phyloP scores from a whole-genome alignment of 2,888 invertebrate species.

The Sarcophaga caerulescens region DNA sequence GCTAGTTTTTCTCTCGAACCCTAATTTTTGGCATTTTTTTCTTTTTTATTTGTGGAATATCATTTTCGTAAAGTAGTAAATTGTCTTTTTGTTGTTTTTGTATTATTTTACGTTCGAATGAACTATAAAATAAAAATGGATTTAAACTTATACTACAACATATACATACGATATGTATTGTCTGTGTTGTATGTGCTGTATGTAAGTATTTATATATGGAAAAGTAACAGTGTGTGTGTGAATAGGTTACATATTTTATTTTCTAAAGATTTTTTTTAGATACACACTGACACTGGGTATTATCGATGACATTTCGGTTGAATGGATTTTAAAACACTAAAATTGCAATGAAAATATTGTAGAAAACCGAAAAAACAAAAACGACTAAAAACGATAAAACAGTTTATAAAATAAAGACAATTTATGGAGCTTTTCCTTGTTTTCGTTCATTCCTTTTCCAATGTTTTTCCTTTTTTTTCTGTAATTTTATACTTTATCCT shows the following conservation, averaged over 20 bases:
- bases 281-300: slow-evolving; percentile 44
- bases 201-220: not conserved
- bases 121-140: not conserved
- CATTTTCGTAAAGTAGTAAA: slow-evolving; percentile 21
- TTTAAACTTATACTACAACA: not conserved
- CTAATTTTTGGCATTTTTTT: not conserved
- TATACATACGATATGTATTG: too few species aligned
- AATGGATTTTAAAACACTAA: slow-evolving; percentile 63
- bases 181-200: not conserved
- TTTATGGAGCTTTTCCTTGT: slow-evolving; percentile 14
- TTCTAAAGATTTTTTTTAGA: slow-evolving; percentile 27
- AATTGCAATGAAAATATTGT: slow-evolving; percentile 28
- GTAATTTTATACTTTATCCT: not conserved
- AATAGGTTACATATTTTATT: slow-evolving; percentile 9
- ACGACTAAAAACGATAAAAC: not conserved
- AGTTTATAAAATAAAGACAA: slow-evolving; percentile 46
- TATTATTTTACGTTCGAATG: slow-evolving; percentile 14
- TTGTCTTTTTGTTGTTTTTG: slow-evolving; percentile 5
- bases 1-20: slow-evolving; percentile 8
- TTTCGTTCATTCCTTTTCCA: not conserved
- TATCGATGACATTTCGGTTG: slow-evolving; percentile 66
- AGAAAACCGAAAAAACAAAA: not conserved
- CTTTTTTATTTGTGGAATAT: not conserved
- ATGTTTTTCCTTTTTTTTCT: too few species aligned
- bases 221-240: not conserved